Conservation (phyloP, 1,140 invertebrate genomes). For the Zaprionus taronus region DNA sequence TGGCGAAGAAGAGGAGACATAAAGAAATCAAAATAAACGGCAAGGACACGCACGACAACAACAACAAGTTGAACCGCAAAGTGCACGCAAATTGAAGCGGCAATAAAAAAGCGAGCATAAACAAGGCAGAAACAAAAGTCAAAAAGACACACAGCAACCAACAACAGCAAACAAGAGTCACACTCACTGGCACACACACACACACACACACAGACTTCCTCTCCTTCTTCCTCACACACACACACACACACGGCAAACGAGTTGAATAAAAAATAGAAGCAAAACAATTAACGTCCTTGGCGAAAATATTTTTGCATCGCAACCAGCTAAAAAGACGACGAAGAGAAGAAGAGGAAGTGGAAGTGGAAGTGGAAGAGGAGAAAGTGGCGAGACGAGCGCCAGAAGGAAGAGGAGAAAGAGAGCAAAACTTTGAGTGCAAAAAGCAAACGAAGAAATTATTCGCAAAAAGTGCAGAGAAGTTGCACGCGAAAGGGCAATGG, state of each 20-base stretch:
- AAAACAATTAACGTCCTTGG: conserved; percentile 83
- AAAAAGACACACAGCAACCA: conserved; percentile 48
- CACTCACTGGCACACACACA: conserved; percentile 15
- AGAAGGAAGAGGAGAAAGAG: conserved; percentile 6
- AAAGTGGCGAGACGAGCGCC: background rate
- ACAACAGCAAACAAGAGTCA: conserved; percentile 19
- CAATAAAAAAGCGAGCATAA: conserved; percentile 68
- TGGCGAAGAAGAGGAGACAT: conserved; percentile 37
- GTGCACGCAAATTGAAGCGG: conserved; percentile 77
- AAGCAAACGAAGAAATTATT: conserved; percentile 71
- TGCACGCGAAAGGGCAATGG: conserved; percentile 47
- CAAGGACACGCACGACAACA: conserved; percentile 73
- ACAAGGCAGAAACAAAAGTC: conserved; percentile 77
- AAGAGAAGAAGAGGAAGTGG: background rate
- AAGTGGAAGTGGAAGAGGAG: conserved; percentile 32
- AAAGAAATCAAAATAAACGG: conserved; percentile 70
- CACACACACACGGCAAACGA: conserved; percentile 47
- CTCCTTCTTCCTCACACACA: background rate
- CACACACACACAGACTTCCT: conserved; percentile 6
- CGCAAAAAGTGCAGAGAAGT: conserved; percentile 26
- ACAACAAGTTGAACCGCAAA: conserved; percentile 56
- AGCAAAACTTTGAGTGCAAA: conserved; percentile 71
- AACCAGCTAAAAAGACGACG: conserved; percentile 53
- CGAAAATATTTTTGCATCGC: conserved; percentile 71
- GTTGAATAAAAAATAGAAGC: conserved; percentile 75